Conservation (phyloP, 1,140 invertebrate species). For the Phenacoccus solenopsis region DNA sequence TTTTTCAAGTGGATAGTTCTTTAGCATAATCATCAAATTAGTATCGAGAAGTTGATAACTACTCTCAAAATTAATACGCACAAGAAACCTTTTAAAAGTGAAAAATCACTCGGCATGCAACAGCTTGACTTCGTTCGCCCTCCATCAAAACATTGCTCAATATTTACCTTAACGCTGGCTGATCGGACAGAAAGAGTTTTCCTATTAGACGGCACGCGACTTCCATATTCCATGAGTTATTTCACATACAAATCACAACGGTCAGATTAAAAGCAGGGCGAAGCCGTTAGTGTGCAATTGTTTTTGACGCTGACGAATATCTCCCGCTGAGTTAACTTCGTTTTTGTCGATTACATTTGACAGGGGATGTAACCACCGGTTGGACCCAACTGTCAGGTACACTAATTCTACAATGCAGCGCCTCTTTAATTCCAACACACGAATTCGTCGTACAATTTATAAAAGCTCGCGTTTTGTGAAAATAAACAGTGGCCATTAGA, state of each 20-base stretch:
- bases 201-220: neutral
- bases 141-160: too few relatives aligned
- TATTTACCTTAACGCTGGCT: neutral
- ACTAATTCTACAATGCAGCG: neutral
- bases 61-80: too few relatives aligned
- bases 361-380: neutral
- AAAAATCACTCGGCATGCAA: neutral
- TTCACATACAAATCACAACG: neutral
- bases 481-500: too few relatives aligned
- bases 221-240: neutral
- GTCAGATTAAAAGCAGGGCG: conserved; percentile 5
- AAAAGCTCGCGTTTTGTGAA: neutral
- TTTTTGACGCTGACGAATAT: conserved; percentile 16
- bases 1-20: too few relatives aligned
- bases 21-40: too few relatives aligned
- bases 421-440: neutral
- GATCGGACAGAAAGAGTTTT: neutral
- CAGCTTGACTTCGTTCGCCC: neutral
- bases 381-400: conserved; percentile 12
- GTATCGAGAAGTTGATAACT: too few relatives aligned
- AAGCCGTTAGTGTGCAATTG: neutral
- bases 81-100: neutral
- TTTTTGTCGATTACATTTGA: conserved; percentile 18
- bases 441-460: neutral
- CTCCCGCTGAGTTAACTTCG: conserved; percentile 9